A percentile compares a stretch with the other conserved stretches of the same genome.
phyloP scores from a whole-genome alignment of 2,888 invertebrate genomes.

The Carabus problematicus region DNA sequence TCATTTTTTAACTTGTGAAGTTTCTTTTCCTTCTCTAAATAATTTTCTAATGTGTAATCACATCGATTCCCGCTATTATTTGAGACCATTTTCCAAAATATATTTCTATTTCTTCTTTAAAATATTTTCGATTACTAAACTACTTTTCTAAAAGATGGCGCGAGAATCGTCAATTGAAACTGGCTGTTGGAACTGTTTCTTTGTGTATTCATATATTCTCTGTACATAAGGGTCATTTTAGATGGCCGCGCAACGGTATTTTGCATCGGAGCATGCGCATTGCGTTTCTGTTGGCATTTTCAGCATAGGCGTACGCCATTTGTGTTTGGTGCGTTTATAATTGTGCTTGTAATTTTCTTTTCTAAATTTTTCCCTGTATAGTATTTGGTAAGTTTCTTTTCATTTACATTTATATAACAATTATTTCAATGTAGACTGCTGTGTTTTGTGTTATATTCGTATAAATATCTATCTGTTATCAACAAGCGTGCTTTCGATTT shows the following conservation, averaged over 20 bases:
- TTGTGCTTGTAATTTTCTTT: constrained; percentile 42
- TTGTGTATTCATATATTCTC: constrained; percentile 14
- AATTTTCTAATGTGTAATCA: neutral
- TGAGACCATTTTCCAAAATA: constrained; percentile 23
- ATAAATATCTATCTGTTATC: neutral
- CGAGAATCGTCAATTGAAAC: neutral
- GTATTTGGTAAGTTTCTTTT: constrained; percentile 32
- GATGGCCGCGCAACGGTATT: constrained; percentile 13
- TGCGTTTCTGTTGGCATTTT: constrained; percentile 33
- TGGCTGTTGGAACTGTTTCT: neutral
- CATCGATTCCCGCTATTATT: neutral
- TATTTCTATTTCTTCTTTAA: constrained; percentile 10
- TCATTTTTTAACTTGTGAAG: neutral
- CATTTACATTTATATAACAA: neutral
- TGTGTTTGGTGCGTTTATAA: constrained; percentile 40
- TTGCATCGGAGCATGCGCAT: constrained; percentile 24
- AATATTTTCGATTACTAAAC: neutral
- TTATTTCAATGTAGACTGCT: neutral
- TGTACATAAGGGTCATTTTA: constrained; percentile 30
- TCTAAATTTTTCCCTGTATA: constrained; percentile 21
- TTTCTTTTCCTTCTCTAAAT: constrained; percentile 13
- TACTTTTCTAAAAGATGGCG: constrained; percentile 14
- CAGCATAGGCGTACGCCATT: constrained; percentile 42
- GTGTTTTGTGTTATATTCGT: neutral
- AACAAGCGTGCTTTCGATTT: constrained; percentile 27